A percentile compares a stretch with the other conserved stretches of the same genome.
Evolutionary conservation across 2,888 invertebrate species (phyloP).

Genomic region (Chouioia cunea): DNA sequence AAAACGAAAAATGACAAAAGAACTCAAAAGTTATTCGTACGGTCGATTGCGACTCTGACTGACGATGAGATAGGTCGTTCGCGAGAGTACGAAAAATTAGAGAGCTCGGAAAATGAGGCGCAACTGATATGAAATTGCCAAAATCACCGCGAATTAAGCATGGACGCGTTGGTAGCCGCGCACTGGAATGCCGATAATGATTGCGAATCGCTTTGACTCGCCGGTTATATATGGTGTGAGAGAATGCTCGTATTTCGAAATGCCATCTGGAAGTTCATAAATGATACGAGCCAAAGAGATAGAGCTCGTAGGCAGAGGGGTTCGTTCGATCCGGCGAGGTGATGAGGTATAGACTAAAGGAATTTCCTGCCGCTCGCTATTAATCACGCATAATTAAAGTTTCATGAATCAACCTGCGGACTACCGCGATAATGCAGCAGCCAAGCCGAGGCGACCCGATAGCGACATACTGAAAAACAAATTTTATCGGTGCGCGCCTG

Average conservation of each 20-base stretch:
- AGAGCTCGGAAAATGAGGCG: constrained; percentile 8
- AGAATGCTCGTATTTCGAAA: constrained; percentile 32
- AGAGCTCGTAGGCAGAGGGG: constrained; percentile 4
- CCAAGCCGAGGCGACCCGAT: neutral
- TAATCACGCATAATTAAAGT: constrained; percentile 37
- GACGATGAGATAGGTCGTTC: too few species aligned
- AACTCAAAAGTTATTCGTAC: constrained; percentile 7
- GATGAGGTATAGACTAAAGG: too few species aligned
- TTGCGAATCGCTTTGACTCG: constrained; percentile 10
- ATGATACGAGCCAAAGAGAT: neutral
- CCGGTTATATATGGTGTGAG: constrained; percentile 14
- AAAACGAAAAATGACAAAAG: too few species aligned
- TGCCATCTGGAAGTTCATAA: constrained; percentile 12
- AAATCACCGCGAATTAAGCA: neutral
- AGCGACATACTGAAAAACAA: neutral
- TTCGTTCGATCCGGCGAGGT: too few species aligned
- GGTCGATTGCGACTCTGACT: neutral
- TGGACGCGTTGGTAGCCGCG: neutral
- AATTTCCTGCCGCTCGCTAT: constrained; percentile 25
- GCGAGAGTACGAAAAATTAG: constrained; percentile 27
- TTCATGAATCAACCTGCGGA: constrained; percentile 25
- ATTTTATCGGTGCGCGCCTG: neutral
- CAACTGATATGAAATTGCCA: neutral
- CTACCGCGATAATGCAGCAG: neutral
- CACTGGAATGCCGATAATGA: constrained; percentile 13